Conservation (phyloP, 2,797 vertebrate species). For the Pitangus sulphuratus region DNA sequence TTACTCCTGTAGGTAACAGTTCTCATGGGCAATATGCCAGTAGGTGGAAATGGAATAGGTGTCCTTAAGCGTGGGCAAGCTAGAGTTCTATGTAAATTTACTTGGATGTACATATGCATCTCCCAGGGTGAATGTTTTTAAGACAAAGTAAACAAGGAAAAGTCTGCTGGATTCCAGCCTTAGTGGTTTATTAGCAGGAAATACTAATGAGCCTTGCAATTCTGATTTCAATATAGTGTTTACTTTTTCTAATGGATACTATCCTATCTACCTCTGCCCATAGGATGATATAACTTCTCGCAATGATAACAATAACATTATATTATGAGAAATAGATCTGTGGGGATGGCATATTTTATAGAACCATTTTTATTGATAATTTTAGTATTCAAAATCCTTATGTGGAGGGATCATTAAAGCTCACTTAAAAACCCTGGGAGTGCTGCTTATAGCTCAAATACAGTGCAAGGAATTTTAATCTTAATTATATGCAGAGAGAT, state of each 20-base stretch:
- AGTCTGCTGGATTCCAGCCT: not conserved
- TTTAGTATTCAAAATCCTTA: not conserved
- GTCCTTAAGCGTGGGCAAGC: not conserved
- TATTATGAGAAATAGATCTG: not conserved
- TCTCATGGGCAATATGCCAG: rapidly evolving
- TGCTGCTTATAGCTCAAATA: not conserved
- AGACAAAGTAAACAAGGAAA: not conserved
- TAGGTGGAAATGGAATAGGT: not conserved
- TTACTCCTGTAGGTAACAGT: not conserved
- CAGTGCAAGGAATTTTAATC: constrained; percentile 25
- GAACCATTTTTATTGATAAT: constrained; percentile 5
- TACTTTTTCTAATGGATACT: not conserved
- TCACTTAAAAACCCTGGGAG: constrained; percentile 10
- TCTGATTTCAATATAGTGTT: not conserved
- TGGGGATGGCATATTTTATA: not conserved
- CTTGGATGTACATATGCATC: not conserved
- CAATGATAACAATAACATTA: not conserved
- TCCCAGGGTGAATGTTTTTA: not conserved
- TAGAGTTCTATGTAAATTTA: not conserved
- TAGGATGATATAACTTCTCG: not conserved
- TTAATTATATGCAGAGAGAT: constrained; percentile 28
- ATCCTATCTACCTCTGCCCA: not conserved
- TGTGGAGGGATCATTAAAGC: not conserved
- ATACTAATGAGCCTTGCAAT: not conserved
- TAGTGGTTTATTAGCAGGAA: not conserved